These are phyloP conservation scores for Notamacropus eugenii DNA, from an alignment of 2,797 vertebrate genomes.

Conservation along the genomic window DNA sequence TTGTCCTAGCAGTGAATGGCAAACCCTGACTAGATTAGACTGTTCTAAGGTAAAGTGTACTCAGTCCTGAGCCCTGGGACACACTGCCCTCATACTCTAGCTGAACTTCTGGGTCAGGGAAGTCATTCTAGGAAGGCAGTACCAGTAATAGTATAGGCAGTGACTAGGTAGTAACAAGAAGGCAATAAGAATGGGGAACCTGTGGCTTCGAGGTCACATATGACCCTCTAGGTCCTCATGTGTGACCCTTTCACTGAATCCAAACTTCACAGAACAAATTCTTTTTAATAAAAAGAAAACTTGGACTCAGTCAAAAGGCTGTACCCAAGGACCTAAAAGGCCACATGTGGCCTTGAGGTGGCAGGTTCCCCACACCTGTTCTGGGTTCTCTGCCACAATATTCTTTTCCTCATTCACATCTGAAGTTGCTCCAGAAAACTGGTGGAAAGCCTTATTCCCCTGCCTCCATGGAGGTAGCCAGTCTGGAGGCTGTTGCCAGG, in stretches of 20 bases:
- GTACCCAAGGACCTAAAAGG: no score
- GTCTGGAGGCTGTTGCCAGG: background rate
- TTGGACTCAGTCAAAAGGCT: no score
- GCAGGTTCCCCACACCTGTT: background rate
- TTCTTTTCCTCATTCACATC: background rate
- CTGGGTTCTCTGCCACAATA: background rate
- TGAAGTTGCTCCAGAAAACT: background rate
- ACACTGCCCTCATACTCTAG: background rate
- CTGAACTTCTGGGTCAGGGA: background rate
- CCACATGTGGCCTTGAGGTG: no score
- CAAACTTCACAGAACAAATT: no score
- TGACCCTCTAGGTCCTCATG: no score
- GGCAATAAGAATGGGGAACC: background rate
- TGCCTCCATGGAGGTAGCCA: background rate
- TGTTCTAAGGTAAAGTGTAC: background rate
- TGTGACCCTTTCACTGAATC: no score
- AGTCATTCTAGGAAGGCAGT: background rate
- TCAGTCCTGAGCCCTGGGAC: background rate
- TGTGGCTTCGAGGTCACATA: no score
- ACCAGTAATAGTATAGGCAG: background rate
- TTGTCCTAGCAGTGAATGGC: background rate
- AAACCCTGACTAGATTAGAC: background rate
- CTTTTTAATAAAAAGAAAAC: no score
- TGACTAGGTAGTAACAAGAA: background rate
- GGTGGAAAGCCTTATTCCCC: background rate